Evolutionary conservation across 2,797 vertebrate species (phyloP), one percentile per base, ranked within the genome.

Genomic region (Peromyscus nudipes): DNA sequence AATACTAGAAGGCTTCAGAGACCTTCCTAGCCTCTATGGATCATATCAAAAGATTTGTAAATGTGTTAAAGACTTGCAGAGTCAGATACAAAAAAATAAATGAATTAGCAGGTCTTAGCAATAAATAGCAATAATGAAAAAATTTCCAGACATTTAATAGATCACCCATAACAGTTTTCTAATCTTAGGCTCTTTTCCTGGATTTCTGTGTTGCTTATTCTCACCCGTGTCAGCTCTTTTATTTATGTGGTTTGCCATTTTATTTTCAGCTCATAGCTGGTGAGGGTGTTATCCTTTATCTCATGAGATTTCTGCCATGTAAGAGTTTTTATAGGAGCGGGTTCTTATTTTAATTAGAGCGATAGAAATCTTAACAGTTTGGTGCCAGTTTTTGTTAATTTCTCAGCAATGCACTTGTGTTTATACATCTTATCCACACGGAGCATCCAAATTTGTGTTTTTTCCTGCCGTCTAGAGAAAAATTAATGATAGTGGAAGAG

Each of bases 101-200:
- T 43, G 3, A 93, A n/a, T 31, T 81, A 34, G 75, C 4, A 83
- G 8, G 37, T 69, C 3, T 60, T 87, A 92, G 31, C 79, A 83
- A 93, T 21, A 67, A 88, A 77, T 31, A 16, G 13, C 83, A 92
- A 34, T 4, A 46, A 27, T 37, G 1, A 75, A 37, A 40, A 29
- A 16, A 43, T 25, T 27, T 83, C 27, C 27, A 43, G 29, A 11
- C 29, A 89, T 64, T 75, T 80, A 94, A 62, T n/a, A 67, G 13
- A 37, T 60, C 49, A 84, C 77, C 67, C 13, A 27, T 76, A 49
- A 43, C 21, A 40, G 13, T 34, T 89, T 55, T 82, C 10, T 85
- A 71, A 67, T 97, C n/a, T 80, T 75, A 91, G 25, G 4, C n/a
- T 94, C 4, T 62, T 93, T 62, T 55, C 14, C 65, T 60, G 5